Evolutionary conservation across 2,797 vertebrate genomes (phyloP), one percentile per base, ranked within the genome.

Genomic region (Chromis chromis): DNA sequence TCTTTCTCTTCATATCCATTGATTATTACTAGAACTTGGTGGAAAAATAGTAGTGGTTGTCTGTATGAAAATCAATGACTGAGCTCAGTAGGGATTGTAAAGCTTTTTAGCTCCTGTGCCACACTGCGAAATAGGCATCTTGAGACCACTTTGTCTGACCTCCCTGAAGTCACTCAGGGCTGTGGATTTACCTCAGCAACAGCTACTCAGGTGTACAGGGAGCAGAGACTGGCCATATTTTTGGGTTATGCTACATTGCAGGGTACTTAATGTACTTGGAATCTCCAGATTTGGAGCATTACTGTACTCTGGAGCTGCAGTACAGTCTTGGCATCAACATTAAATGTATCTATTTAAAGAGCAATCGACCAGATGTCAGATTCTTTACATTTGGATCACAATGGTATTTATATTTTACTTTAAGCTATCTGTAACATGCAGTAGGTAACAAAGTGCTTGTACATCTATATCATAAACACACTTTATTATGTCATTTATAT

Each of bases 211-310:
- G 39, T 54, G 21, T 76, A n/a, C 24, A 74, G 40, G 31, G 40
- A 49, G 33, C 71, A 76, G 25, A 78, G 52, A 27, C 50, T 16
- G 53, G 60, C 63, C 53, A 36, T 22, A 68, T 81, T 78, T 81
- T 78, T 9, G 17, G 33, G 28, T 72, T 27, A 61, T 76, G 40
- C 24, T 63, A 21, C 61, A 65, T 67, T 57, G 36, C 49, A 70
- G 42, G 22, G 11, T 40, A 2, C 11, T 68, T 46, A 28, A 9
- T 72, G 33, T 61, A 52, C 46, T 69, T 24, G 5, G 24, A 52
- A 17, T 24, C 36, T 54, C 25, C 19, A 67, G 46, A 31, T 75
- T 21, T 46, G 1, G 36, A 54, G 6, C 33, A 68, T 24, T 3
- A 2, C 19, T 70, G 25, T 65, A 10, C 40, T 73, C 27, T 44